phyloP scores from a whole-genome alignment of 2,888 invertebrate species.

The Morpho achilles region DNA sequence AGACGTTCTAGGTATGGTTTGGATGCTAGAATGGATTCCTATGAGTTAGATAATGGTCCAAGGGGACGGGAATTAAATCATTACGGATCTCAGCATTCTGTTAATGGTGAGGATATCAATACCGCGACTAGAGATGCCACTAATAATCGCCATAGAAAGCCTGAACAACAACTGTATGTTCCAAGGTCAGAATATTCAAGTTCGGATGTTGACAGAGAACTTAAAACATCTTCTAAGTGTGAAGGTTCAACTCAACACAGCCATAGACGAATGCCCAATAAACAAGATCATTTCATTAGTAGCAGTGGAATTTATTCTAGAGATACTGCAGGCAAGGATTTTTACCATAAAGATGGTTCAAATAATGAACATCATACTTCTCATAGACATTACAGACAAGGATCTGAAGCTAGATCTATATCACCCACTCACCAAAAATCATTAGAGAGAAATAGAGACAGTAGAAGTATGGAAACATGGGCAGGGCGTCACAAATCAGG shows the following conservation, averaged over 20 bases:
- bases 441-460: constrained; percentile 80
- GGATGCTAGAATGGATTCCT: constrained; percentile 77
- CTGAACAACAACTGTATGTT: constrained; percentile 68
- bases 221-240: constrained; percentile 49
- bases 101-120: constrained; percentile 50
- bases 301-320: constrained; percentile 51
- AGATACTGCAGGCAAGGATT: constrained; percentile 53
- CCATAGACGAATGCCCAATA: constrained; percentile 57
- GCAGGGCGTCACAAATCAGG: constrained; percentile 60
- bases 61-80: constrained; percentile 51
- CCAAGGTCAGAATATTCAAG: constrained; percentile 56
- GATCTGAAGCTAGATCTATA: constrained; percentile 82
- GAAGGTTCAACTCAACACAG: constrained; percentile 68
- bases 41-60: constrained; percentile 50
- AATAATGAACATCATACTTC: constrained; percentile 58
- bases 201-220: constrained; percentile 54
- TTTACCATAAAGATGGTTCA: constrained; percentile 48
- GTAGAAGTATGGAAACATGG: constrained; percentile 84
- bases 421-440: constrained; percentile 68
- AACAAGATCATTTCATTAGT: constrained; percentile 52
- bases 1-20: constrained; percentile 81
- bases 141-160: constrained; percentile 58
- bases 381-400: constrained; percentile 72
- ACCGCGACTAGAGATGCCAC: constrained; percentile 45
- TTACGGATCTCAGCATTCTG: constrained; percentile 64